Conservation (phyloP, 1,140 invertebrate species). For the Odontomachus brunneus region DNA sequence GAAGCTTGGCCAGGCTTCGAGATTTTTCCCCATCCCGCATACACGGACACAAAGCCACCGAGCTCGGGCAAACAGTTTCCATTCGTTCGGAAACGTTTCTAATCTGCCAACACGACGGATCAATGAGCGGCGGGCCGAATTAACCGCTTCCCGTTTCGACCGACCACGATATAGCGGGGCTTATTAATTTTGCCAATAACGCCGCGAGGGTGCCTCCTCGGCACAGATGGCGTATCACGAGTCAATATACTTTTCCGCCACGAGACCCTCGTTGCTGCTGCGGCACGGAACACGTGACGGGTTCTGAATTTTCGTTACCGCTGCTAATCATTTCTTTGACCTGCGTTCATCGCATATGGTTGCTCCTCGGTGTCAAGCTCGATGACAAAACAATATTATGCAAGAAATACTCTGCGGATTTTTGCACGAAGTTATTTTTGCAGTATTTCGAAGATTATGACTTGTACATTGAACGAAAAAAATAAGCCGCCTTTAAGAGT, state of each 20-base stretch:
- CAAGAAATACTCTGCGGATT: neutral
- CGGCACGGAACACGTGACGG: constrained; percentile 65
- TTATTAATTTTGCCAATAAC: constrained; percentile 84
- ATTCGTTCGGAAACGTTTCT: constrained; percentile 74
- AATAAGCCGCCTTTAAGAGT: too few species aligned
- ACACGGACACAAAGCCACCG: constrained; percentile 22
- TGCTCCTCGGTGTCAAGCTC: constrained; percentile 14
- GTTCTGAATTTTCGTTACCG: constrained; percentile 65
- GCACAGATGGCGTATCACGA: constrained; percentile 82
- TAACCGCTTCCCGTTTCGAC: constrained; percentile 78
- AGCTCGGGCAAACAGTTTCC: constrained; percentile 72
- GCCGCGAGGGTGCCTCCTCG: constrained; percentile 69
- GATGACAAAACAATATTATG: neutral
- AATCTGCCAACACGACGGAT: constrained; percentile 67
- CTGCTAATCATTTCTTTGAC: constrained; percentile 71
- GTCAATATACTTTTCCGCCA: constrained; percentile 81
- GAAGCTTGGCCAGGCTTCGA: neutral
- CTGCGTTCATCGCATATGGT: constrained; percentile 61
- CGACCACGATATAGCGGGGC: constrained; percentile 66
- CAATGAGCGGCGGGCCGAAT: constrained; percentile 71
- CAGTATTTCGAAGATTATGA: too few species aligned
- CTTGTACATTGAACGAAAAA: too few species aligned
- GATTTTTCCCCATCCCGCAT: neutral
- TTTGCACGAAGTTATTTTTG: too few species aligned
- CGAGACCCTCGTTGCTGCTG: constrained; percentile 52